Base-by-base conservation (phyloP, 2,888 invertebrate species). In the Tanypteryx hageni region DNA sequence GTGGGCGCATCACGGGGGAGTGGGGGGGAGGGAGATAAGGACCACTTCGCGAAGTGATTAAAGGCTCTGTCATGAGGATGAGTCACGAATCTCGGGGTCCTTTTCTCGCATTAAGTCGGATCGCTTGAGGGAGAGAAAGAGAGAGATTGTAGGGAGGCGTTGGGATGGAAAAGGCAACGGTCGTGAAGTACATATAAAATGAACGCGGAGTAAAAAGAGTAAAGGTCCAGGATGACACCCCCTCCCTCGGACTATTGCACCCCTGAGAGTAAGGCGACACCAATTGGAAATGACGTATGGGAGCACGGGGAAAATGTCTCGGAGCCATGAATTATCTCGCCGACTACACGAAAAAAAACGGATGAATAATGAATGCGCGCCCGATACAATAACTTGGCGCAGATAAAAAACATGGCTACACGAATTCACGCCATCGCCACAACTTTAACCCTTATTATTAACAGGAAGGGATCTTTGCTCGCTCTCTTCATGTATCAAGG, bases 11-110 rank as follows among this genome's bases (percentile, higher is more conserved):
- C 76, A 10, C 22, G 64, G 64, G 7, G 61, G 61, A 61, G 4
- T n/a, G n/a, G n/a, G n/a, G 14, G 68, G n/a, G n/a, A n/a, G n/a
- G 13, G 27, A 27, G 27, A 76, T 76, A 4, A 18, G 76, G 76
- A 27, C 76, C 76, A 76, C 22, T 76, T 27, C 76, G 76, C 22
- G 8, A 14, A 27, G 11, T 76, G 76, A 76, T 76, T 76, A 27
- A 76, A 27, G 76, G 76, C 22, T 27, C 76, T 27, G 27, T 76
- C 76, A 76, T 27, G 76, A 27, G 76, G 76, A 76, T 76, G 76
- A 76, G 76, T 76, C 76, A 76, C 27, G 76, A 76, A 76, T 27
- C 27, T 13, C 13, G 11, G 76, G 76, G 27, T 27, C 76, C 76
- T 27, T 11, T 76, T 76, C 76, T 68, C 68, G 68, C 68, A 68